Base-by-base conservation (phyloP, 2,888 invertebrate species). In the Meiosimyza decipiens region DNA sequence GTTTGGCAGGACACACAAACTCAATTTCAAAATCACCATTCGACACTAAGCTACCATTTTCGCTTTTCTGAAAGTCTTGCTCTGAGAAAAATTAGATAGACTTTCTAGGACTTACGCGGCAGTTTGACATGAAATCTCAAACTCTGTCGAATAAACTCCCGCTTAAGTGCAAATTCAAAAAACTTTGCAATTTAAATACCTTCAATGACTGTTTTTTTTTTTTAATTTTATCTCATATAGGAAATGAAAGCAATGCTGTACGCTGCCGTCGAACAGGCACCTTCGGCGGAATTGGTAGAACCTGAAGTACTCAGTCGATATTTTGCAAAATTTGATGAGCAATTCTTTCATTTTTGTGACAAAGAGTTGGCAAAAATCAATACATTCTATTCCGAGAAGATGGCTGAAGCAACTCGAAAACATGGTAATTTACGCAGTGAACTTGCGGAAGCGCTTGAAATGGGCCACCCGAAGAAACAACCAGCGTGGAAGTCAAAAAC, bases 281-380 rank as follows among this genome's bases (percentile, higher is more conserved):
- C 94, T 1, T 92, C 93, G 3, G 89, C 91, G 13, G 95, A 95
- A 85, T 89, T 91, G 71, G 91, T 92, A 13, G 93, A 93, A 79
- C 90, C 90, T 2, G 92, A 93, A 79, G 88, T 91, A 49, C 86
- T 93, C 7, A 90, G 90, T n/a, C 88, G 93, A 15, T 93, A 93
- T 83, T 92, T 92, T 86, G 91, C 91, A 63, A 92, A 92, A 81
- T 94, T 95, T 87, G 95, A 95, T 83, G 95, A 96, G 84, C 91
- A 92, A 80, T 96, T 96, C 83, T 94, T 95, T 84, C 92, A 92
- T 79, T 94, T 92, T 82, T 94, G 94, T 86, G 95, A 95, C 83
- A 93, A 92, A 80, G 95, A 96, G 86, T 87, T 96, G 77, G 91
- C 92, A 72, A 96, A 96, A 87, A 95, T 96, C 81, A 95, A 96